Percentiles rank a stretch among this genome's conserved stretches.
These are phyloP conservation scores for Chrysemys picta DNA, from an alignment of 2,113 vertebrate species.

Conservation along the genomic window DNA sequence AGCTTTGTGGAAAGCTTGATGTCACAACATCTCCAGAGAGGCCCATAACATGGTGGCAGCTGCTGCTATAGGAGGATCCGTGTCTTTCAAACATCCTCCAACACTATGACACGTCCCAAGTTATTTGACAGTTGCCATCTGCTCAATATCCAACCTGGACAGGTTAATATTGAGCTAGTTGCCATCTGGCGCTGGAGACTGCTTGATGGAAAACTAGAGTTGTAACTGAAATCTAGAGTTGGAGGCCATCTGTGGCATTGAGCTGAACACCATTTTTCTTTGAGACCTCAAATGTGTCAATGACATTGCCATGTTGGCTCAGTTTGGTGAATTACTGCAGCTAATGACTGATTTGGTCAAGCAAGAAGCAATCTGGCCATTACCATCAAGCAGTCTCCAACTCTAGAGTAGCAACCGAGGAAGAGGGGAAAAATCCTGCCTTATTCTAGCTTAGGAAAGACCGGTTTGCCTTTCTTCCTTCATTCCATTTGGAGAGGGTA, in stretches of 20 bases:
- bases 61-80: too few species aligned
- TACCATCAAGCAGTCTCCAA: neutral
- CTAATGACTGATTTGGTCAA: neutral
- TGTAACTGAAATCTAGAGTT: neutral
- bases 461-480: constrained; percentile 35
- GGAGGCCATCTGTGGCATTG: neutral
- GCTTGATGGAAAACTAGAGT: neutral
- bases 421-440: constrained; percentile 6
- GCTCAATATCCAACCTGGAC: neutral
- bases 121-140: neutral
- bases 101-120: neutral
- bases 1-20: too few species aligned
- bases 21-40: too few species aligned
- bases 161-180: neutral
- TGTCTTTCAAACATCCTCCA: too few species aligned
- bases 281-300: neutral
- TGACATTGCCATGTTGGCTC: neutral
- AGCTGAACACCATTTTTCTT: neutral
- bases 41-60: too few species aligned
- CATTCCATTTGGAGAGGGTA: constrained; percentile 43
- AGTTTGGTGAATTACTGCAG: neutral
- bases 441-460: neutral
- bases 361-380: neutral
- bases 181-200: neutral
- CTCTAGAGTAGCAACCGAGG: neutral